Evolutionary conservation across 2,888 invertebrate species (phyloP), one percentile per base, ranked within the genome.

Genomic region (Eristalinus aeneus): DNA sequence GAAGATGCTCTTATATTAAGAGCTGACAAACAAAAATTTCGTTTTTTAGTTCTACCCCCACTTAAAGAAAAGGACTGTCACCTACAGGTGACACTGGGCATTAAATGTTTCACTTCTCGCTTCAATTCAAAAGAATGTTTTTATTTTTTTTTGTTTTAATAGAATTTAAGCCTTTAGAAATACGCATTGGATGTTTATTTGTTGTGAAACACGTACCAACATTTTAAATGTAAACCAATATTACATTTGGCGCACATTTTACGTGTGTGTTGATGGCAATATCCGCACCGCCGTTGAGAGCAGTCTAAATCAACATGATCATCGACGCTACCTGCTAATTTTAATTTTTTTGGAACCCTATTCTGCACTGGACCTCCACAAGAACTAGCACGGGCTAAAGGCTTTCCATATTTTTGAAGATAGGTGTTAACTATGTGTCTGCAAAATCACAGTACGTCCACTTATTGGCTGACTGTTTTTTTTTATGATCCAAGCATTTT

Each of bases 291-390:
- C n/a, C 61, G 34, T 10, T 34, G 34, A 10, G 34, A 34, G 34
- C 68, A 80, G 61, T 80, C 67, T 6, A 8, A 68, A 68, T 80
- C 61, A 32, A 34, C 1, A 27, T 80, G 68, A 53, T 74, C 61
- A 20, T 64, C 69, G 22, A 54, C 63, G 32, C 68, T 31, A 67
- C 81, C 75, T 75, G 34, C 74, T 12, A 53, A 67, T 39, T 36
- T 68, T 22, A 74, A 16, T 58, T 75, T 69, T 10, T 6, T 53
- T 22, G 68, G 31, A 11, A 80, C 68, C 31, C 79, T 80, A 20
- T 20, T 80, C n/a, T 61, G 31, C 3, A 67, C 27, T 27, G 73
- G 79, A 60, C 31, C 65, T 73, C 73, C 80, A 68, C 67, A 67
- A 23, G 34, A 16, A n/a, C 36, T 22, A 64, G 31, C 46, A 31